Evolutionary conservation across 2,888 invertebrate species (phyloP), one percentile per base, ranked within the genome.

Genomic region (Caenorhabditis sp.): DNA sequence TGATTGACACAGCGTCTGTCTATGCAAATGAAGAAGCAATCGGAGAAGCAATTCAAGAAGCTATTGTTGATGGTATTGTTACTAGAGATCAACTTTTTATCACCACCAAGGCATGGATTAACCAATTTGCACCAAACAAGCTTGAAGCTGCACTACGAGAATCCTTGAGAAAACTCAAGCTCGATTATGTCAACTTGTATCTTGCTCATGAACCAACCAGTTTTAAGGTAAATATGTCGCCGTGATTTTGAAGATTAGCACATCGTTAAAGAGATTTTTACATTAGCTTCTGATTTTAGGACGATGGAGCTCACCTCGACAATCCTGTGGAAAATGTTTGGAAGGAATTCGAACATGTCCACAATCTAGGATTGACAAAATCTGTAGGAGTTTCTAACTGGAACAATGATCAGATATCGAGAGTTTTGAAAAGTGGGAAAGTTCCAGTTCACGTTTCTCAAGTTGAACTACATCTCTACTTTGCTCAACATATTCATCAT

Each of bases 381-480:
- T 91, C 93, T 12, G 93, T 95, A 83, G 95, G 95, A 0, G 87
- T 95, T 3, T 95, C 94, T 0, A 95, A 95, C 88, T 92, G 94
- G 87, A 94, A 92, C 87, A 89, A 89, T 36, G 89, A 90, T 26
- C 95, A 95, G 89, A 90, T 95, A 67, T 89, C 90, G 63, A 90
- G 92, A 63, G 89, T 95, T 21, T 59, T 75, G 57, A 76, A 78
- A 56, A 62, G 59, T 8, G 79, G 76, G 26, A 67, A 63, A 52
- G 76, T 81, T 20, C 83, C 83, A 14, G 76, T 84, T 26, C 83
- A 90, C 64, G 90, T 92, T 67, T 88, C 94, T 14, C 81, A 90
- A 65, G 90, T 94, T 63, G 94, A 95, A 88, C 89, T 93, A 36
- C 93, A 94, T 84, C 91, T 92, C 25, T 92, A 93, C 83, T 92